Evolutionary conservation across 1,140 invertebrate genomes (phyloP), one percentile per base, ranked within the genome.

Genomic region (Drosophila parabipectinata): DNA sequence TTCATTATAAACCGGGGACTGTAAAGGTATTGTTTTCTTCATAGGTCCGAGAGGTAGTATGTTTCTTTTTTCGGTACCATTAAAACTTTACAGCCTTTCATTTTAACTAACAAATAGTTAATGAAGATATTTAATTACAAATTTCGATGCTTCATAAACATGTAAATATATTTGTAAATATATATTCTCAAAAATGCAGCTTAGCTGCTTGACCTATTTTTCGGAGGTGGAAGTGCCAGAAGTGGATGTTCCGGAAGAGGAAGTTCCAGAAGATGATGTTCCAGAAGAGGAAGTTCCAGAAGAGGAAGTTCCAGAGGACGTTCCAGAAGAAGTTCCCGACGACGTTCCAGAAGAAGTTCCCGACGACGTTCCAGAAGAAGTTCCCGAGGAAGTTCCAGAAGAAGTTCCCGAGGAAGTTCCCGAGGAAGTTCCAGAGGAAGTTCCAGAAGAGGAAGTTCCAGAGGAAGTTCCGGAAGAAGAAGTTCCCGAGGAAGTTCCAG

Each of bases 61-160:
- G 3, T 37, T 32, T 34, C 32, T 8, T 34, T 34, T 34, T 34
- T 8, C 7, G 32, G 10, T 10, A 1, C 10, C 10, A 32, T 10
- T 10, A 28, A 6, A 5, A 28, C 28, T 34, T 34, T 10, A 34
- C 0, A 34, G 32, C 2, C 6, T 10, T 10, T 9, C 9, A 34
- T 3, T 34, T 10, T 0, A 34, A 34, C 1, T 6, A 34, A 34
- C 0, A 10, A 41, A 41, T 4, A 15, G 39, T 41, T 15, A 0
- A 2, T 45, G 2, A 1, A n/a, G 5, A 15, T 14, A 3, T 53
- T 21, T 28, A 30, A 55, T 62, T 56, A 24, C 21, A 21, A 21
- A 21, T 44, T 55, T 62, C 15, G 1, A 45, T 62, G 59, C 59
- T 32, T 37, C 26, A 21, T 44, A 12, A 18, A 55, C 21, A 21